Evolutionary conservation across 2,888 invertebrate genomes (phyloP), one percentile per base, ranked within the genome.

Genomic region (Cepaea hortensis): DNA sequence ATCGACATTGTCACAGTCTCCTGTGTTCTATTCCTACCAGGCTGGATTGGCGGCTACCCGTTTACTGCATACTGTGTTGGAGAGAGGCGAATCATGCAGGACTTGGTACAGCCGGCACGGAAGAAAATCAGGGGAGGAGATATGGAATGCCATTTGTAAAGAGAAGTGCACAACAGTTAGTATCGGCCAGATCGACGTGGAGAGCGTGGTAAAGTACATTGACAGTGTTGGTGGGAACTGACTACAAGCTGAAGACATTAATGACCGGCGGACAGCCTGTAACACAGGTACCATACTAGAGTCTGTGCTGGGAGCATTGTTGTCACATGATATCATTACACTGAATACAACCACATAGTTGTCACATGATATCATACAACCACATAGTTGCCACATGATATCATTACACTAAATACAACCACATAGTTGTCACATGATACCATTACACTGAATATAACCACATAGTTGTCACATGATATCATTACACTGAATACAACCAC

Each of bases 161-260:
- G 81, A 81, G 13, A 15, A 50, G n/a, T 81, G 81, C 13, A 70
- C 18, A 0, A 18, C 48, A 7, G 18, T 20, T n/a, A 13, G 0
- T 3, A 50, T 81, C 0, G 35, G 68, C 46, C 81, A 68, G 11
- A 50, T 48, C 18, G 81, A 81, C 46, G 6, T 81, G 20, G 70
- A 81, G 9, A 70, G 48, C n/a, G 20, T 81, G 20, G 48, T 81
- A n/a, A 81, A 81, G 50, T n/a, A 81, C 20, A 20, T 81, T 20
- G 48, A 48, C 15, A 81, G 68, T 50, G 0, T 13, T 7, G 81
- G 81, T 48, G n/a, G n/a, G 46, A 4, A 13, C 68, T 3, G 46
- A 68, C 48, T 70, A 46, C 48, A 81, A 50, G n/a, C 3, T 81
- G 20, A 68, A 81, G 20, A 3, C 13, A 2, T n/a, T 81, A 0